A percentile compares a stretch with the other conserved stretches of the same genome.
phyloP scores from a whole-genome alignment of 2,888 invertebrate genomes.

The Tetranychus truncatus region DNA sequence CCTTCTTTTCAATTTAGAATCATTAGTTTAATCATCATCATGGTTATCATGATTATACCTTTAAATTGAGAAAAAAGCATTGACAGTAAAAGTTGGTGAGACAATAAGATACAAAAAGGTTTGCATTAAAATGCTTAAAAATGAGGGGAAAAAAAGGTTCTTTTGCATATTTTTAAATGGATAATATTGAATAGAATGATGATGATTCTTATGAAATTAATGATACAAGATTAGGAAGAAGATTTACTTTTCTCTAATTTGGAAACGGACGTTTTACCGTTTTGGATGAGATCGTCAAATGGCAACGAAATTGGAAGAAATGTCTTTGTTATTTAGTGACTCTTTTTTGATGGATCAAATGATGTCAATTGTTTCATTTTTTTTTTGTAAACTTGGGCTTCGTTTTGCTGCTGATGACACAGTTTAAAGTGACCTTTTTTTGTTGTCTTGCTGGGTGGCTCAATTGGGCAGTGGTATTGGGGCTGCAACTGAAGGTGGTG shows the following conservation, averaged over 20 bases:
- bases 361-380: not conserved
- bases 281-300: not conserved
- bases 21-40: not conserved
- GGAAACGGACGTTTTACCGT: not conserved
- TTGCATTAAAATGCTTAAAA: not conserved
- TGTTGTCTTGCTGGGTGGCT: not conserved
- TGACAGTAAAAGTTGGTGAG: no score
- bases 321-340: not conserved
- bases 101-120: not conserved
- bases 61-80: not conserved
- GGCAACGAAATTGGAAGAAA: slow-evolving; percentile 1
- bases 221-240: not conserved
- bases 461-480: not conserved
- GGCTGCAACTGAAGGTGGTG: not conserved
- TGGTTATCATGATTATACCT: not conserved
- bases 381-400: not conserved
- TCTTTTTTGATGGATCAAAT: not conserved
- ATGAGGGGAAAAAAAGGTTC: not conserved
- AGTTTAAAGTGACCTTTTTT: not conserved
- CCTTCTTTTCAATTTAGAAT: not conserved
- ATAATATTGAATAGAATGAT: not conserved
- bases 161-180: not conserved
- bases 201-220: not conserved
- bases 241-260: not conserved
- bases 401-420: no score